Conservation (phyloP, 2,888 invertebrate genomes). For the Leucozona laternaria region DNA sequence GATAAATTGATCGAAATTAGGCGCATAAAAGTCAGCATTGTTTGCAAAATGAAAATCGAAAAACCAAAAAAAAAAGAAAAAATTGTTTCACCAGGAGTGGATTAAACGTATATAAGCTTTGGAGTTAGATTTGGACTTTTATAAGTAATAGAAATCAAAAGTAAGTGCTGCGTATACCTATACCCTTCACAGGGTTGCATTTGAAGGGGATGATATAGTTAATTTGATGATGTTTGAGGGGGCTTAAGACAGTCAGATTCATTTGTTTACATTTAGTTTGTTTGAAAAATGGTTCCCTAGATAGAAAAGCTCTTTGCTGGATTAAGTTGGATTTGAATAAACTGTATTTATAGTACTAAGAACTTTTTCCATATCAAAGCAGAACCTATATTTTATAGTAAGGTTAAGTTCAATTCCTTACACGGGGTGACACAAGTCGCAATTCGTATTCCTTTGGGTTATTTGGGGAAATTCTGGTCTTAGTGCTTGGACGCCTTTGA, state of each 20-base stretch:
- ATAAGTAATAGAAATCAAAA: conserved; percentile 25
- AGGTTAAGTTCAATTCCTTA: too few species aligned
- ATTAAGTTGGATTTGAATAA: neutral
- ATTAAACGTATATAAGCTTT: neutral
- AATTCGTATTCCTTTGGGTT: too few species aligned
- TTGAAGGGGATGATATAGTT: conserved; percentile 20
- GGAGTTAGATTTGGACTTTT: conserved; percentile 12
- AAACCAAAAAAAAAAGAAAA: conserved; percentile 35
- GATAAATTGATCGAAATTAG: conserved; percentile 83
- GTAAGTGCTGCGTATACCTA: conserved; percentile 41
- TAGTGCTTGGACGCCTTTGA: too few species aligned
- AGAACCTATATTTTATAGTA: too few species aligned
- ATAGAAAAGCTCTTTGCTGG: neutral
- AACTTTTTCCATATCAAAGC: too few species aligned
- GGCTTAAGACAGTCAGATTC: conserved; percentile 26
- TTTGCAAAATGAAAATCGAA: conserved; percentile 69
- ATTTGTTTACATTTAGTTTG: conserved; percentile 72
- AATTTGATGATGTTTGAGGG: conserved; percentile 36
- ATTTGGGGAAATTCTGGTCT: too few species aligned
- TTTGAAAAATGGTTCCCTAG: conserved; percentile 60
- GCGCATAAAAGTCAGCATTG: conserved; percentile 68
- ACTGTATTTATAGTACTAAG: too few species aligned
- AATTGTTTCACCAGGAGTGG: neutral
- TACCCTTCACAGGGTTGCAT: too few species aligned
- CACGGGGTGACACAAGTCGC: too few species aligned